A percentile compares a stretch with the other conserved stretches of the same genome.
Evolutionary conservation across 2,888 invertebrate species (phyloP).

Genomic region (Phymatocera aterrima): DNA sequence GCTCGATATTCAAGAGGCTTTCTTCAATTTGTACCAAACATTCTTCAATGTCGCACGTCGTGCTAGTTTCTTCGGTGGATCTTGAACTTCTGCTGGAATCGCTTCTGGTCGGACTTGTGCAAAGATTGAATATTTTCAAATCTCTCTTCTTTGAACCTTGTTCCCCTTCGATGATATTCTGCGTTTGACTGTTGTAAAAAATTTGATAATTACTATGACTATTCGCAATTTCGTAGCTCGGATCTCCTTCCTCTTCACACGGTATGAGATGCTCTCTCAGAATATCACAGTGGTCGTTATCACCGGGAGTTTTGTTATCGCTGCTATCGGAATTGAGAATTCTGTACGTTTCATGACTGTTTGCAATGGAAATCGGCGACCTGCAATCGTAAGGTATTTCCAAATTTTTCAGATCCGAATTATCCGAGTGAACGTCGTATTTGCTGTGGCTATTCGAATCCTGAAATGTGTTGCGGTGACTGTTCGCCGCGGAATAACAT

Average conservation of each 20-base stretch:
- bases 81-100: conserved; percentile 49
- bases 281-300: conserved; percentile 41
- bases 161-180: conserved; percentile 11
- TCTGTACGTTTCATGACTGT: conserved; percentile 62
- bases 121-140: conserved; percentile 40
- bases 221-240: conserved; percentile 65
- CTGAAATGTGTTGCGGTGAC: conserved; percentile 55
- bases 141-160: conserved; percentile 29
- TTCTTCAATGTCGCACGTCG: conserved; percentile 64
- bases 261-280: conserved; percentile 51
- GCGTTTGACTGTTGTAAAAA: conserved; percentile 60
- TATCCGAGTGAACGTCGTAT: conserved; percentile 53
- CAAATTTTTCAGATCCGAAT: conserved; percentile 49
- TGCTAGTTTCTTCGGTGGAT: conserved; percentile 55
- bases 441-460: conserved; percentile 57
- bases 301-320: conserved; percentile 43
- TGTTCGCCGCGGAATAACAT: conserved; percentile 53
- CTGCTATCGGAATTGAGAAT: conserved; percentile 53
- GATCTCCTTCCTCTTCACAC: conserved; percentile 49
- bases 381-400: conserved; percentile 48
- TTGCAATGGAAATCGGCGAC: conserved; percentile 58
- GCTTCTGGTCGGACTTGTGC: conserved; percentile 34
- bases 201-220: conserved; percentile 66
- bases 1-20: conserved; percentile 66
- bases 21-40: conserved; percentile 68